These are phyloP conservation scores for Ophonus ardosiacus DNA, from an alignment of 2,888 invertebrate species.

Conservation along the genomic window DNA sequence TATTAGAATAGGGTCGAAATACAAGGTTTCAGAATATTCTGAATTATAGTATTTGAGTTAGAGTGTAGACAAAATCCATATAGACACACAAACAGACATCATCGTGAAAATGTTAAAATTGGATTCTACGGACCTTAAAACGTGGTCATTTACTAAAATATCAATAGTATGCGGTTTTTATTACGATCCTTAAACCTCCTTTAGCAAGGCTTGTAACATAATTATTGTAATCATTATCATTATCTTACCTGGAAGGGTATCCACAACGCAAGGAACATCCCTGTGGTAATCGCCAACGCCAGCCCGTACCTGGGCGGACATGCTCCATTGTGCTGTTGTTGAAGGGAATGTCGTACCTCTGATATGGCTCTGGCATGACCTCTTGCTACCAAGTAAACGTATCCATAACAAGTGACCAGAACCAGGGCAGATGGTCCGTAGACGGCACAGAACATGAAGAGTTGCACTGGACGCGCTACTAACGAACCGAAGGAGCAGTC, in stretches of 20 bases:
- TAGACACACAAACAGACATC: too few species aligned
- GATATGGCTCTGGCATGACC: conserved; percentile 82
- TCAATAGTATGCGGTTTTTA: too few species aligned
- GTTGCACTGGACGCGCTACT: conserved; percentile 78
- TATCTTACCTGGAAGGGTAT: conserved; percentile 79
- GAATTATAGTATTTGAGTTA: too few species aligned
- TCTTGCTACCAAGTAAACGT: conserved; percentile 81
- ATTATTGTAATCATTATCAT: background rate
- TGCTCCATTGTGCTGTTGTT: conserved; percentile 73
- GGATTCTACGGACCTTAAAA: too few species aligned
- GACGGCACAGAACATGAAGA: conserved; percentile 79
- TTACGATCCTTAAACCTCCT: too few species aligned
- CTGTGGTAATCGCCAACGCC: conserved; percentile 81
- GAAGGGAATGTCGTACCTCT: conserved; percentile 79
- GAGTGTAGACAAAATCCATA: too few species aligned
- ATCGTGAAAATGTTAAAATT: too few species aligned
- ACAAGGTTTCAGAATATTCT: too few species aligned
- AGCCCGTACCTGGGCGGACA: conserved; percentile 79
- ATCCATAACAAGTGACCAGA: conserved; percentile 80
- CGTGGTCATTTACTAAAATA: too few species aligned
- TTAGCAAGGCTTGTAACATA: background rate
- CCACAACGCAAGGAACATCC: conserved; percentile 80
- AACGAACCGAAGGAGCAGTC: conserved; percentile 77
- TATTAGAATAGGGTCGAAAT: too few species aligned
- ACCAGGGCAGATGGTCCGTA: conserved; percentile 80